These are phyloP conservation scores for Danio kyathit DNA, from an alignment of 2,797 vertebrate species.

Conservation along the genomic window DNA sequence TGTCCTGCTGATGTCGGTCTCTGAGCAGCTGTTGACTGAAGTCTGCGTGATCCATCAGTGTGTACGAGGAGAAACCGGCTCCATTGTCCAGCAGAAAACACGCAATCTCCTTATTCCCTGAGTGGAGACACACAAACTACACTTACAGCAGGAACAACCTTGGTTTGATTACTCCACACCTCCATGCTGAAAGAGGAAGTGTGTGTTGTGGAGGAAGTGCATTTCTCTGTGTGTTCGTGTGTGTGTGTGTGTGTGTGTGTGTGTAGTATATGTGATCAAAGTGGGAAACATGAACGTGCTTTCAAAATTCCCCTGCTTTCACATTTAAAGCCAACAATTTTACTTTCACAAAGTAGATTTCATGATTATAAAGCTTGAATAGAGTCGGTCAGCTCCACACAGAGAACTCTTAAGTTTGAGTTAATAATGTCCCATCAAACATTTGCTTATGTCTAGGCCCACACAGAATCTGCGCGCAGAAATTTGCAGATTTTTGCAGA, in stretches of 20 bases:
- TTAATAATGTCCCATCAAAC: no score
- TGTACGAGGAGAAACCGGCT: slow-evolving; percentile 93
- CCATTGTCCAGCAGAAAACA: slow-evolving; percentile 90
- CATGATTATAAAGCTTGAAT: neutral
- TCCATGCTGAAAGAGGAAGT: slow-evolving; percentile 62
- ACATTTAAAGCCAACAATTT: neutral
- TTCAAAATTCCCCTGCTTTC: slow-evolving; percentile 32
- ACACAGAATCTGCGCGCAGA: no score
- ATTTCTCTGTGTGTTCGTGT: neutral
- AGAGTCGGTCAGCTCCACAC: neutral
- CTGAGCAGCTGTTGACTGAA: slow-evolving; percentile 87
- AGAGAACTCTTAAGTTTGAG: no score
- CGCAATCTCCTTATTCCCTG: slow-evolving; percentile 90
- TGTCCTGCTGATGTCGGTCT: slow-evolving; percentile 79
- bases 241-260: no score
- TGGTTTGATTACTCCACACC: slow-evolving; percentile 22
- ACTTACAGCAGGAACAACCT: slow-evolving; percentile 24
- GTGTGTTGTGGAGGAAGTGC: slow-evolving; percentile 1
- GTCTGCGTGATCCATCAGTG: slow-evolving; percentile 89
- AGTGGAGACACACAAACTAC: slow-evolving; percentile 52
- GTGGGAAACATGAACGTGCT: slow-evolving; percentile 30
- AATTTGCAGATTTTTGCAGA: no score
- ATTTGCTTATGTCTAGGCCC: no score
- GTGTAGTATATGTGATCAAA: slow-evolving; percentile 17
- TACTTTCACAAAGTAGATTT: neutral